Evolutionary conservation across 2,113 vertebrate species (phyloP).

Genomic region (Oxyruncus cristatus): DNA sequence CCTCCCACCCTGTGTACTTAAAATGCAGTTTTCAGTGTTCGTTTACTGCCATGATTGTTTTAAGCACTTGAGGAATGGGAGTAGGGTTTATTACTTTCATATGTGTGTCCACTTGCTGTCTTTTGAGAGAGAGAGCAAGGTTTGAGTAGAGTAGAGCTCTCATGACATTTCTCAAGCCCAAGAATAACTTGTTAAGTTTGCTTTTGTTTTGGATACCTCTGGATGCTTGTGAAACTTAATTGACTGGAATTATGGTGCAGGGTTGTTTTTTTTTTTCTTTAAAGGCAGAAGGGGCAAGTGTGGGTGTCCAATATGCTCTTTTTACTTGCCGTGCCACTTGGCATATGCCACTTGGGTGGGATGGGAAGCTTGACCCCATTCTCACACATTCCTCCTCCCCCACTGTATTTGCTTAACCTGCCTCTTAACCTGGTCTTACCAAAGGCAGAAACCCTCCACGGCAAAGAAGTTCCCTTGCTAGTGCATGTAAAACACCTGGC

Average conservation of each 20-base stretch:
- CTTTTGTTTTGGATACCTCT: constrained; percentile 54
- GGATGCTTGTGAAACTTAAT: constrained; percentile 38
- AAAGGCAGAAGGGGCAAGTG: neutral
- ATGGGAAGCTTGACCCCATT: neutral
- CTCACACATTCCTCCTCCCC: neutral
- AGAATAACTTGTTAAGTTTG: constrained; percentile 56
- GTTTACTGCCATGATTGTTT: constrained; percentile 22
- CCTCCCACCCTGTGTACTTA: neutral
- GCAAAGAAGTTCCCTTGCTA: constrained; percentile 16
- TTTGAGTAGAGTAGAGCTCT: neutral
- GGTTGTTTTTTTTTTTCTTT: neutral
- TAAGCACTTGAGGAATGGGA: constrained; percentile 44
- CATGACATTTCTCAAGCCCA: constrained; percentile 25
- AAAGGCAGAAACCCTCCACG: constrained; percentile 10
- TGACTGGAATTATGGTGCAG: neutral
- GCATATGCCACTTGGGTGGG: neutral
- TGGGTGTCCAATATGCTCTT: neutral
- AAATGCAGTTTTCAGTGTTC: constrained; percentile 1
- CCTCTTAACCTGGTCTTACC: constrained; percentile 35
- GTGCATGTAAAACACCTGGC: constrained; percentile 38
- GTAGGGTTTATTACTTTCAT: constrained; percentile 55
- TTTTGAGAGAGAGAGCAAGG: neutral
- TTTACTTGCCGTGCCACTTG: neutral
- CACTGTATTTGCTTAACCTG: constrained; percentile 32
- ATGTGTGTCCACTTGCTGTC: constrained; percentile 33